Evolutionary conservation across 2,113 vertebrate genomes (phyloP), one percentile per base, ranked within the genome.

Genomic region (Elaphurus davidianus): DNA sequence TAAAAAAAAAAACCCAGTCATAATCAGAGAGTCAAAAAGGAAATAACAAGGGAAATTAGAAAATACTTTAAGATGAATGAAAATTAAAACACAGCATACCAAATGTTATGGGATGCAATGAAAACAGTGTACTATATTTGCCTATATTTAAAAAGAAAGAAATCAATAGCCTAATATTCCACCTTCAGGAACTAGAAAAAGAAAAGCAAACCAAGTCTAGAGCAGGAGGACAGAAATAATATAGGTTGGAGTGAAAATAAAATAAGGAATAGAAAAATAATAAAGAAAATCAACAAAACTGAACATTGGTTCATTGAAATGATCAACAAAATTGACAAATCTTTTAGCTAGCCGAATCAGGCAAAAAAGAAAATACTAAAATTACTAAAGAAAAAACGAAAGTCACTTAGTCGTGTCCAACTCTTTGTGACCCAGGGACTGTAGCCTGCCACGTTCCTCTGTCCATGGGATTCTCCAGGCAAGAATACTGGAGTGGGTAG

Each of bases 1-100:
- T 92, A 91, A 83, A 40, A 40, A 40, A 40, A 40, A 40, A 88
- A 92, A 57, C 36, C 76, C 30, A 94, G 25, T 71, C 43, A n/a
- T 92, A 91, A 83, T 52, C 40, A 67, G 50, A 88, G 36, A 16
- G 25, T 85, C 89, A 60, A 92, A 91, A 87, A 82, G 28, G 27
- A 90, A 59, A 93, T 78, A 16, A 87, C 25, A 94, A 78, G 64
- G 28, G 33, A 91, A 96, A 91, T 82, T 57, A 91, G 54, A 91
- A 97, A 76, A 94, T 91, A 76, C 23, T 76, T 95, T 91, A 16
- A 91, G 54, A 27, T 95, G 40, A 95, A 86, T 88, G 50, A 90
- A 93, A 79, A 85, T 59, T 7, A 93, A 87, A 91, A 64, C 15
- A 87, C 17, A 62, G 36, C 12, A 76, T 78, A 47, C 17, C 25